Conservation (phyloP, 2,888 invertebrate species). For the Barypeithes pellucidus region DNA sequence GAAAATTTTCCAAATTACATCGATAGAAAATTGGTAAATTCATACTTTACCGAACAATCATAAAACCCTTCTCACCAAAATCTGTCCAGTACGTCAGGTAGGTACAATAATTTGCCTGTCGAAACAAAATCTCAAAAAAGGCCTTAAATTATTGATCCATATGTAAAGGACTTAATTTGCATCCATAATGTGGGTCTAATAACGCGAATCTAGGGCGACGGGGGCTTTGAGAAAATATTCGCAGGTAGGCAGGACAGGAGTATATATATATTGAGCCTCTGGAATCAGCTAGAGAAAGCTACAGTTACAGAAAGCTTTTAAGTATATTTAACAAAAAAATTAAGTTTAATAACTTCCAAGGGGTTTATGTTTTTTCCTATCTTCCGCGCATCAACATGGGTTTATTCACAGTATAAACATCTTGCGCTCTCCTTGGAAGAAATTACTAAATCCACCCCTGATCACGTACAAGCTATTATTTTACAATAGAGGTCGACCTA, state of each 20-base stretch:
- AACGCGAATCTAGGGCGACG: conserved; percentile 38
- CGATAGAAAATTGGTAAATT: too few relatives aligned
- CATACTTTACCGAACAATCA: neutral
- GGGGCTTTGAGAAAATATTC: conserved; percentile 29
- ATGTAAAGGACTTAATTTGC: conserved; percentile 53
- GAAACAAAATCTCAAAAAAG: conserved; percentile 35
- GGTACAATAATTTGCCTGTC: conserved; percentile 46
- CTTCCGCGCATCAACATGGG: too few relatives aligned
- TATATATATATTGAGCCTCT: too few relatives aligned
- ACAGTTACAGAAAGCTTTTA: too few relatives aligned
- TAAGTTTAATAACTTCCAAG: too few relatives aligned
- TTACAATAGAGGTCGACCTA: conserved; percentile 28
- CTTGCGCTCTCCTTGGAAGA: neutral
- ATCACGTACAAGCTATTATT: neutral
- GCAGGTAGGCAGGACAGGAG: conserved; percentile 29
- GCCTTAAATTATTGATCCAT: conserved; percentile 52
- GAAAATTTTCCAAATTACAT: too few relatives aligned
- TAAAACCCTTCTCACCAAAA: conserved; percentile 9
- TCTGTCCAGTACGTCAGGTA: conserved; percentile 18
- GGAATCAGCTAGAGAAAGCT: too few relatives aligned
- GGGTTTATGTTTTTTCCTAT: too few relatives aligned
- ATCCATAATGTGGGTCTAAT: conserved; percentile 51
- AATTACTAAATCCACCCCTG: neutral
- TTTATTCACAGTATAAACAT: too few relatives aligned
- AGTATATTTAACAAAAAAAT: too few relatives aligned